Base-by-base conservation (phyloP, 2,797 vertebrate species). In the Ctenopoma multispine region DNA sequence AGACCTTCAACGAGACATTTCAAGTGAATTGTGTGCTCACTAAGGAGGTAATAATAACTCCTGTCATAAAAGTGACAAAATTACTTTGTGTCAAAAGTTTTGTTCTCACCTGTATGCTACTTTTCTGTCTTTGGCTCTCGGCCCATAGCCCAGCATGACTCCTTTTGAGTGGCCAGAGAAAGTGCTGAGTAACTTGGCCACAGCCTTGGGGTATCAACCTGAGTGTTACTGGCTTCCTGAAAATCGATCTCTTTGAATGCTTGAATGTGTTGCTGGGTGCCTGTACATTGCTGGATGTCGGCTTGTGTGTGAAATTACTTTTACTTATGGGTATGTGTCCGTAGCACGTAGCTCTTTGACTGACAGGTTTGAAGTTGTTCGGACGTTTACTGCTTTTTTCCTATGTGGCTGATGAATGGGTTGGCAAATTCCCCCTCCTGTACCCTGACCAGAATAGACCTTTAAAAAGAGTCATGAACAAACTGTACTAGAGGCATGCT, bases 181-280 rank as follows among this genome's bases (percentile, higher is more conserved):
- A 86, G 80, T 88, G 81, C 90, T 89, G 88, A 90, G 75, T 82
- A 85, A 86, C 86, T 88, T 72, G 79, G 82, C 85, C 41, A 12
- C 48, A 75, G 79, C 80, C 84, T 77, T 60, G 0, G 72, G 73
- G 75, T 75, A 72, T 90, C 87, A 85, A 69, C 86, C 76, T 75
- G 69, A 77, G 88, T 78, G 87, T 84, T 82, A 55, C 79, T 56
- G 68, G 50, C 79, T 84, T 88, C 83, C 82, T 88, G 75, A 85
- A 77, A 84, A 75, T 92, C 66, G 83, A 92, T 92, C 79, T 57
- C 23, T 73, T 70, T 71, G 31, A 76, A 79, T 76, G 78, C 77
- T 70, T 63, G 11, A 79, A 72, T 62, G 84, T 77, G 0, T 74
- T 41, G 48, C 64, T 68, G 54, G 74, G 49, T 62, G 79, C 74